These are phyloP conservation scores for Araneus ventricosus DNA, from an alignment of 1,140 invertebrate genomes.

Conservation along the genomic window DNA sequence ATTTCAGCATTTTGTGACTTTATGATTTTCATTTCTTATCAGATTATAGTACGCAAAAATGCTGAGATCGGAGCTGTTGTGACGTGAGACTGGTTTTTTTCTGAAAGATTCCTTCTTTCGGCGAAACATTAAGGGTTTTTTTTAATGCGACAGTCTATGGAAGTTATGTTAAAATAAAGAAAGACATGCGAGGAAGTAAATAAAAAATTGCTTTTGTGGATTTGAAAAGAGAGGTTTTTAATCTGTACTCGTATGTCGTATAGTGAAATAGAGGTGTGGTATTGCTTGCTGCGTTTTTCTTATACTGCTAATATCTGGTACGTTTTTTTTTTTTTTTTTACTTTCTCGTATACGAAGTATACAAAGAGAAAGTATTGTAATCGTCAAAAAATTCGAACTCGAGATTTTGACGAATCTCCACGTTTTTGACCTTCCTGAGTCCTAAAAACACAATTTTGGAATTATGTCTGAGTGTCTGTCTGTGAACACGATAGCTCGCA, in stretches of 20 bases:
- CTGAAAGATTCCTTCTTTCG: not conserved
- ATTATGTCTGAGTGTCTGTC: too few species aligned
- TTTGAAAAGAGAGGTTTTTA: not conserved
- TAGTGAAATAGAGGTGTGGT: not conserved
- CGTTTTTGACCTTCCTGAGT: too few species aligned
- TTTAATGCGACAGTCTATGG: not conserved
- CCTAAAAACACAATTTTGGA: too few species aligned
- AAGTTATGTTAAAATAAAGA: not conserved
- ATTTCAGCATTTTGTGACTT: conserved; percentile 50
- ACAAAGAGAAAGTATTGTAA: too few species aligned
- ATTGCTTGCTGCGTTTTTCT: not conserved
- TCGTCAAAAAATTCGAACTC: too few species aligned
- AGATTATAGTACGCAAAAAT: conserved; percentile 33
- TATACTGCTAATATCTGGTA: not conserved
- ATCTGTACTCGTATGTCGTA: not conserved
- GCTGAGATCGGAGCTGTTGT: not conserved
- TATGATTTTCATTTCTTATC: conserved; percentile 63
- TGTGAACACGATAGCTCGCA: too few species aligned
- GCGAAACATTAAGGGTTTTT: not conserved
- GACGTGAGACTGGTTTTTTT: not conserved
- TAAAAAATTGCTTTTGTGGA: not conserved
- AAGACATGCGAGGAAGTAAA: not conserved
- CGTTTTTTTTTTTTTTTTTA: too few species aligned
- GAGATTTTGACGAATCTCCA: too few species aligned
- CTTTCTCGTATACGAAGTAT: too few species aligned